Evolutionary conservation across 2,113 vertebrate genomes (phyloP).

Genomic region (Psettodes erumei): DNA sequence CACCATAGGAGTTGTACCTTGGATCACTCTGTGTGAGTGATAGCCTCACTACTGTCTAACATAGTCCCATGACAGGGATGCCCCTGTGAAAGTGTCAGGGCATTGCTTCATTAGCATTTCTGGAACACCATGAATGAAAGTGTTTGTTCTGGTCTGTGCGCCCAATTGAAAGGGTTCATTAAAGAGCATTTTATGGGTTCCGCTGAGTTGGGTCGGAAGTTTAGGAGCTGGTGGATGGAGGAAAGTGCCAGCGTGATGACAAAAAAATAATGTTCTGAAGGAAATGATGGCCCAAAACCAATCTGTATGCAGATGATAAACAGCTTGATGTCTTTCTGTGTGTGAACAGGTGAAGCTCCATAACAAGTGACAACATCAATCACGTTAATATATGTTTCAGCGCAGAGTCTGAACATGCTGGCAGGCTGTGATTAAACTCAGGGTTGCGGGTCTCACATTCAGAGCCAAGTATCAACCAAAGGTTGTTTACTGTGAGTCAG

Average conservation of each 20-base stretch:
- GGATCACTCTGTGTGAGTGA: slow-evolving; percentile 51
- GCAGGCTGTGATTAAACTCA: slow-evolving; percentile 29
- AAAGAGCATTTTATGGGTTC: slow-evolving; percentile 73
- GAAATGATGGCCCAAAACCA: slow-evolving; percentile 14
- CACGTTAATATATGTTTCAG: slow-evolving; percentile 34
- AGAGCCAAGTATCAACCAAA: slow-evolving; percentile 48
- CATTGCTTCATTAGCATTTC: slow-evolving; percentile 79
- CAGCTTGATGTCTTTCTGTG: slow-evolving; percentile 14
- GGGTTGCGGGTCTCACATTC: slow-evolving; percentile 8
- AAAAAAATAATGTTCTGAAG: slow-evolving; percentile 6
- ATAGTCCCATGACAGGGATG: slow-evolving; percentile 66
- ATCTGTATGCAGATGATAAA: slow-evolving; percentile 32
- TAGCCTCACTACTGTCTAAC: slow-evolving; percentile 50
- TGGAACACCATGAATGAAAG: slow-evolving; percentile 77
- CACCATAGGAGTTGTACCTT: slow-evolving; percentile 52
- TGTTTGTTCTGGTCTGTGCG: slow-evolving; percentile 76
- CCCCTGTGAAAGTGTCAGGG: slow-evolving; percentile 73
- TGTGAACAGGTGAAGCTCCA: slow-evolving; percentile 30
- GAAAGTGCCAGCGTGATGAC: slow-evolving; percentile 16
- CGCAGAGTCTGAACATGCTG: slow-evolving; percentile 10
- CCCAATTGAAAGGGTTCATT: slow-evolving; percentile 75
- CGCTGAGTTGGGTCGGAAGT: slow-evolving; percentile 62
- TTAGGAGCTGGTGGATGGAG: slow-evolving; percentile 48
- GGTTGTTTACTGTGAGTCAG: slow-evolving; percentile 35
- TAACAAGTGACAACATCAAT: slow-evolving; percentile 16